Evolutionary conservation across 2,888 invertebrate genomes (phyloP), one percentile per base, ranked within the genome.

Genomic region (Brachylomia viminalis): DNA sequence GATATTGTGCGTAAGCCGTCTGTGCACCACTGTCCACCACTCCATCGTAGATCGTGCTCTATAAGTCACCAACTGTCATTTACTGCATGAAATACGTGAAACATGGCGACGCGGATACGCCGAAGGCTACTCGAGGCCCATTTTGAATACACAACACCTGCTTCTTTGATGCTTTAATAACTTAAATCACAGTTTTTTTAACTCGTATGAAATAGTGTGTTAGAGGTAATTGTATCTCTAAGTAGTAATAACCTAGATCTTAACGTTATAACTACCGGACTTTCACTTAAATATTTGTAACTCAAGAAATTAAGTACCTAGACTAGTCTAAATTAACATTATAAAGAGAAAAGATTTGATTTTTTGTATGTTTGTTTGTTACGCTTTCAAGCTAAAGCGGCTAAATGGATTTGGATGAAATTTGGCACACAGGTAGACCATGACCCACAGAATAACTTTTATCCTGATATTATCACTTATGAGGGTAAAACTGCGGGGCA

Each of bases 21-120:
- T 38, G 38, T 38, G n/a, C n/a, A n/a, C 6, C 8, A n/a, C n/a
- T 23, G n/a, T n/a, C 11, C 52, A n/a, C n/a, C 52, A 54, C 52
- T 54, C n/a, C 4, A 1, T 54, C 52, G 0, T 42, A 0, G 33
- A n/a, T 72, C 79, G 79, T 79, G 74, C 7, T 58, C 13, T 49
- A 72, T 68, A 52, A 73, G 52, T 80, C 67, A 68, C n/a, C 8
- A 67, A 64, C 20, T 79, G 79, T 64, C 80, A 64, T 15, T 3
- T 38, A 38, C 0, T 30, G 20, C 62, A 58, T 54, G 62, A 67
- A 64, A 62, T 62, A 27, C 62, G 54, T 75, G 62, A 47, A 17
- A 6, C 2, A 6, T 47, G 38, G 5, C 23, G 8, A 49, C 0
- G 33, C 66, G 66, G 61, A 67, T 72, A 80, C 15, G 56, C 15